Conservation (phyloP, 2,888 invertebrate genomes). For the Orthosia cruda region DNA sequence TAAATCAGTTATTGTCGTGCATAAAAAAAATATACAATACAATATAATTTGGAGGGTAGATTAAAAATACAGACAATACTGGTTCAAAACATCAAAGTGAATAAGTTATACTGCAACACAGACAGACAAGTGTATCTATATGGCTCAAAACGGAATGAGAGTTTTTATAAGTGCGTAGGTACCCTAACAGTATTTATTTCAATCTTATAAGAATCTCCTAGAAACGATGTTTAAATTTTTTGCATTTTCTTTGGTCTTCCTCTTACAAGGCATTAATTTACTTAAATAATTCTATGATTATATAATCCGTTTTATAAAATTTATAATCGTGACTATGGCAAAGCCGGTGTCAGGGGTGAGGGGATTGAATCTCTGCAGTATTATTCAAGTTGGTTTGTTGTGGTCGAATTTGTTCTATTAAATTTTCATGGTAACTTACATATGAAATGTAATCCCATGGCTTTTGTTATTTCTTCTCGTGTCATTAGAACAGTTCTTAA, state of each 20-base stretch:
- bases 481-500: slow-evolving; percentile 81
- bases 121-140: too few species aligned
- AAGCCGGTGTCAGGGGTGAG: neutral
- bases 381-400: slow-evolving; percentile 5
- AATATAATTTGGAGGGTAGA: too few species aligned
- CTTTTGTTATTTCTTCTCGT: slow-evolving; percentile 79
- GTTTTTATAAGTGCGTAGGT: too few species aligned
- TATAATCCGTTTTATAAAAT: neutral
- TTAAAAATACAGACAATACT: too few species aligned
- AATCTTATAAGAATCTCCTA: neutral
- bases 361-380: neutral
- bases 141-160: too few species aligned
- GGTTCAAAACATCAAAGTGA: too few species aligned
- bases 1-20: too few species aligned
- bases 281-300: neutral
- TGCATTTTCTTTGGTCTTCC: neutral
- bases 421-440: slow-evolving; percentile 76
- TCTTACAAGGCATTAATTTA: neutral
- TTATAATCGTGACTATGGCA: neutral
- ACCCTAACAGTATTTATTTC: too few species aligned
- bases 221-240: neutral
- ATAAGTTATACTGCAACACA: too few species aligned
- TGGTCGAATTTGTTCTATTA: neutral
- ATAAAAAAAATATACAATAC: too few species aligned
- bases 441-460: slow-evolving; percentile 85